These are phyloP conservation scores for Synchiropus splendidus DNA, from an alignment of 2,113 vertebrate genomes.

Conservation along the genomic window DNA sequence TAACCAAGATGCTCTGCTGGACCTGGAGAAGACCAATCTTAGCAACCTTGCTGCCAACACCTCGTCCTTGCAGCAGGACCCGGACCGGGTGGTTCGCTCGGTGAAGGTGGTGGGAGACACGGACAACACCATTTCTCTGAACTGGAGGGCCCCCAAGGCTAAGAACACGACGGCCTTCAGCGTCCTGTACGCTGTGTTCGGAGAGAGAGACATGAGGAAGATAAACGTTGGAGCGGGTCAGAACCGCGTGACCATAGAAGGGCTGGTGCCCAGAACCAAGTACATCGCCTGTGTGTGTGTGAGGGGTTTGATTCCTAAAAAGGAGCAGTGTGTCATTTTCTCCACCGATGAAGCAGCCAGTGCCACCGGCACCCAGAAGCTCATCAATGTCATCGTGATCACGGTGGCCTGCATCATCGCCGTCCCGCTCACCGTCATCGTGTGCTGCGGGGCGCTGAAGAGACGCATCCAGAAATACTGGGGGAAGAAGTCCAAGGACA, in stretches of 20 bases:
- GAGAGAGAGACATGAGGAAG: constrained; percentile 83
- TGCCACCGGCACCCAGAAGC: constrained; percentile 83
- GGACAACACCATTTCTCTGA: constrained; percentile 81
- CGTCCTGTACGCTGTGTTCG: constrained; percentile 83
- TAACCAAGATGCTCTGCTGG: constrained; percentile 50
- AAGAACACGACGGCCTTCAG: constrained; percentile 80
- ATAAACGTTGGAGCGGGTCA: constrained; percentile 78
- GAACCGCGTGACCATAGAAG: constrained; percentile 77
- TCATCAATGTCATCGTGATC: constrained; percentile 93
- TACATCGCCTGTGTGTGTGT: constrained; percentile 89
- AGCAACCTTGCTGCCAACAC: constrained; percentile 72
- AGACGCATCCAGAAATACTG: constrained; percentile 81
- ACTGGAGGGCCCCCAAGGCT: constrained; percentile 81
- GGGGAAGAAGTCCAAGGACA: constrained; percentile 71
- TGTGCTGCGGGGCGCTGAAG: constrained; percentile 84
- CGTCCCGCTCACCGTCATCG: constrained; percentile 84
- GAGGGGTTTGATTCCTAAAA: constrained; percentile 79
- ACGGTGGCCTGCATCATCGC: constrained; percentile 87
- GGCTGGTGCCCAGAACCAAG: constrained; percentile 84
- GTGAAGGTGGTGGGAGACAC: constrained; percentile 90
- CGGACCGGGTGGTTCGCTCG: constrained; percentile 70
- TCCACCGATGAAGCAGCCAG: constrained; percentile 86
- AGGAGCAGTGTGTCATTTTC: constrained; percentile 93
- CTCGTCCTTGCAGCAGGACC: constrained; percentile 69
- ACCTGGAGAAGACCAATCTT: constrained; percentile 65